phyloP scores from a whole-genome alignment of 2,888 invertebrate genomes.

The Synergus japonicus region DNA sequence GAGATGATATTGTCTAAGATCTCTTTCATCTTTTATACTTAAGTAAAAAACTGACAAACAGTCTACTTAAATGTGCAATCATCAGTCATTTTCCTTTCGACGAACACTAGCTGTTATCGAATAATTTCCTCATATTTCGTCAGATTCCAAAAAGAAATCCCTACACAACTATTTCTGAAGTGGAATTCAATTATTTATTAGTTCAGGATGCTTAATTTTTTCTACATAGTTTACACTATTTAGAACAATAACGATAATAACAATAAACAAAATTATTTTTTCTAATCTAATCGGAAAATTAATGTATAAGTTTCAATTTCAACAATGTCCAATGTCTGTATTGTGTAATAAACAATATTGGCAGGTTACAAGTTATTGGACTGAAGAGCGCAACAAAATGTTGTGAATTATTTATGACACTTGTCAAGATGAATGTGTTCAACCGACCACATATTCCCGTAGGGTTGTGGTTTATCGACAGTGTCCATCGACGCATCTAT shows the following conservation, averaged over 20 bases:
- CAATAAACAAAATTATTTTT: background rate
- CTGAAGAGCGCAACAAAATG: background rate
- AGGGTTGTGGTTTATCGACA: constrained; percentile 21
- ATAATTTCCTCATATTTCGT: background rate
- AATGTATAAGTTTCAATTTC: background rate
- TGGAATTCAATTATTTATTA: too few species aligned
- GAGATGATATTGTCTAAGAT: background rate
- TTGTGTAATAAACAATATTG: background rate
- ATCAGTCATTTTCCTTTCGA: constrained; percentile 12
- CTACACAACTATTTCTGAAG: too few species aligned
- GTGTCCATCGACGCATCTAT: constrained; percentile 10
- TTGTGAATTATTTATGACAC: background rate
- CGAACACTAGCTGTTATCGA: constrained; percentile 5
- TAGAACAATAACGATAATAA: too few species aligned
- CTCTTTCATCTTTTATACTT: constrained; percentile 1
- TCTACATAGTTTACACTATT: too few species aligned
- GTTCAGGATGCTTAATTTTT: too few species aligned
- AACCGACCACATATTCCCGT: background rate
- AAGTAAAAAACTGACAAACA: background rate
- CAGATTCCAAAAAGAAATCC: too few species aligned
- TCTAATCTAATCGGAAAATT: background rate
- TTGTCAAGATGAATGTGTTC: constrained; percentile 29
- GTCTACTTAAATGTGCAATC: constrained; percentile 9
- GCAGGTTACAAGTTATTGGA: background rate
- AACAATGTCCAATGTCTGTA: background rate